These are phyloP conservation scores for Penaeus chinensis DNA, from an alignment of 1,140 invertebrate genomes.

Conservation along the genomic window DNA sequence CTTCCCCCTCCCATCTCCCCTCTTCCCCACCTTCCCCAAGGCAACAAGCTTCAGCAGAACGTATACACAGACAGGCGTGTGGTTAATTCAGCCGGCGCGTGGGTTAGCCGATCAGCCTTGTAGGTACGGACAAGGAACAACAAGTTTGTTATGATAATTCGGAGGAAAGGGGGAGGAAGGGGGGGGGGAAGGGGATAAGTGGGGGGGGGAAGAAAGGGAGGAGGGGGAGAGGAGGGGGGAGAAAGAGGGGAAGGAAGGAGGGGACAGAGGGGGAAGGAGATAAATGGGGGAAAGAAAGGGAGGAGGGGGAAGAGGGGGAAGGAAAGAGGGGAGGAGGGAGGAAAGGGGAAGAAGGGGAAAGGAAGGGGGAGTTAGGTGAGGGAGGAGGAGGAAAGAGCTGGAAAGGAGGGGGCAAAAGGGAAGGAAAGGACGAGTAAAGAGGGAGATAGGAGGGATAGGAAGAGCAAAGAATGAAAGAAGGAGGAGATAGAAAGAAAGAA, in stretches of 20 bases:
- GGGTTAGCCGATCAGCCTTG: neutral
- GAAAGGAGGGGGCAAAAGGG: too few relatives aligned
- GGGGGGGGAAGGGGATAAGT: neutral
- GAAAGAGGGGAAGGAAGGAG: neutral
- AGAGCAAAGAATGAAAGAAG: neutral
- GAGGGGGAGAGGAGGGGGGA: neutral
- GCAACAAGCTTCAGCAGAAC: too few relatives aligned
- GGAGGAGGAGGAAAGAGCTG: neutral
- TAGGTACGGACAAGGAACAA: neutral
- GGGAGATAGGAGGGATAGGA: too few relatives aligned
- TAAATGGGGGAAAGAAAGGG: neutral
- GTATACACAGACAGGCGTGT: too few relatives aligned
- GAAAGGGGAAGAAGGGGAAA: too few relatives aligned
- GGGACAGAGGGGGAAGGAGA: too few relatives aligned
- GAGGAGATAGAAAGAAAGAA: neutral
- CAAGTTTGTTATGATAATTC: conserved; percentile 42
- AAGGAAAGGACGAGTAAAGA: too few relatives aligned
- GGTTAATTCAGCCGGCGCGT: neutral
- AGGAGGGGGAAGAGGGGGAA: neutral
- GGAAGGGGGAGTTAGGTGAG: too few relatives aligned
- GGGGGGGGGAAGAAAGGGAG: neutral
- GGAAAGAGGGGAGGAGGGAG: too few relatives aligned
- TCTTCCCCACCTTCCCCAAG: too few relatives aligned
- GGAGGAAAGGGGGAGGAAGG: neutral
- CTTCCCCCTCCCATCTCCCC: too few relatives aligned